phyloP scores from a whole-genome alignment of 2,113 vertebrate species.

The Vanacampus margaritifer region DNA sequence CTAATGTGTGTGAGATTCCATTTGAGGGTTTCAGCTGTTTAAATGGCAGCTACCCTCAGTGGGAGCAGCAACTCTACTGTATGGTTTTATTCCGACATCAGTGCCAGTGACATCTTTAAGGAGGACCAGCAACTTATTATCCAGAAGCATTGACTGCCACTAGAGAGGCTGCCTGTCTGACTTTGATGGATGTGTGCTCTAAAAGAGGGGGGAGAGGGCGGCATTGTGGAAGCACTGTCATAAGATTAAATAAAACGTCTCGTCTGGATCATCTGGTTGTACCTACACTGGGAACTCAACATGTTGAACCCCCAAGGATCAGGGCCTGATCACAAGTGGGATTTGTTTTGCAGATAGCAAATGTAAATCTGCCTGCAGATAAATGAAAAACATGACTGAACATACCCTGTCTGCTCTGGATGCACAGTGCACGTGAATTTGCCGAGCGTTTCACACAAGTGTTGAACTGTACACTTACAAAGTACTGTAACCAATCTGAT shows the following conservation, averaged over 20 bases:
- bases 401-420: constrained; percentile 11
- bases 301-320: constrained; percentile 20
- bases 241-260: constrained; percentile 6
- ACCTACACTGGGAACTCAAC: constrained; percentile 42
- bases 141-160: constrained; percentile 14
- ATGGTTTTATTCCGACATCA: constrained; percentile 16
- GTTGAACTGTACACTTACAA: constrained; percentile 9
- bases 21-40: constrained; percentile 27
- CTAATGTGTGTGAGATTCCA: constrained; percentile 28
- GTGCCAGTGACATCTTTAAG: constrained; percentile 7
- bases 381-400: constrained; percentile 45
- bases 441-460: constrained; percentile 9
- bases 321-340: constrained; percentile 30
- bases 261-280: constrained; percentile 35
- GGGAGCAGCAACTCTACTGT: constrained; percentile 13
- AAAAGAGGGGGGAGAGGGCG: not conserved
- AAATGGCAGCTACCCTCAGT: constrained; percentile 25
- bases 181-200: constrained; percentile 33
- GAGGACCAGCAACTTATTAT: constrained; percentile 38
- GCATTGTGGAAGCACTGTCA: not conserved
- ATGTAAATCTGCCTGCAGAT: constrained; percentile 21
- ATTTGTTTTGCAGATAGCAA: constrained; percentile 37
- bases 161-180: constrained; percentile 9
- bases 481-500: constrained; percentile 36
- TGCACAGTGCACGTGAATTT: constrained; percentile 12